Evolutionary conservation across 1,140 invertebrate genomes (phyloP).

Genomic region (Atopsyche davidsoni): DNA sequence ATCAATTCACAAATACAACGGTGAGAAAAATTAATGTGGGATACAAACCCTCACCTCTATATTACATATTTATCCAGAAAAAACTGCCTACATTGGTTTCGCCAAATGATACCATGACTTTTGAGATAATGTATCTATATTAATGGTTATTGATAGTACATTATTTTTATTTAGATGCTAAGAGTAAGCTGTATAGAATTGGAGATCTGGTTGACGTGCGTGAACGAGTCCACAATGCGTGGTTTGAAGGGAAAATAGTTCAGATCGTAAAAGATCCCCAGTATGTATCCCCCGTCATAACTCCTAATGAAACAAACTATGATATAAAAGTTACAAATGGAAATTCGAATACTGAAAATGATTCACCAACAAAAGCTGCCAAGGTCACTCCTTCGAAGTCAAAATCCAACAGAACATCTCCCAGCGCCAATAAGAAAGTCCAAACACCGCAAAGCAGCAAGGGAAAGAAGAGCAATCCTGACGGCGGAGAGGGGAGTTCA

Average conservation of each 20-base stretch:
- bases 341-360: background rate
- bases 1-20: too few species aligned
- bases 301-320: background rate
- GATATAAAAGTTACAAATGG: background rate
- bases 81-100: too few species aligned
- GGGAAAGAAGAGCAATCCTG: too few species aligned
- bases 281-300: background rate
- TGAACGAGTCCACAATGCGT: slow-evolving; percentile 52
- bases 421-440: too few species aligned
- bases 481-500: background rate
- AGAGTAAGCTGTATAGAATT: slow-evolving; percentile 54
- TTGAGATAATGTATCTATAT: background rate
- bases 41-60: too few species aligned
- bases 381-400: too few species aligned
- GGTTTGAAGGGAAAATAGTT: slow-evolving; percentile 58
- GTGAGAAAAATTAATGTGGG: too few species aligned
- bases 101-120: too few species aligned
- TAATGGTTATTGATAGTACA: slow-evolving; percentile 3
- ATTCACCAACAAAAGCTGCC: too few species aligned
- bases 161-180: slow-evolving; percentile 35
- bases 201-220: slow-evolving; percentile 67
- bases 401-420: too few species aligned
- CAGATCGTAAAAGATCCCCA: slow-evolving; percentile 34
- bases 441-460: too few species aligned
- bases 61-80: too few species aligned